Evolutionary conservation across 2,113 vertebrate genomes (phyloP), one percentile per base, ranked within the genome.

Genomic region (Beaufortia kweichowensis): DNA sequence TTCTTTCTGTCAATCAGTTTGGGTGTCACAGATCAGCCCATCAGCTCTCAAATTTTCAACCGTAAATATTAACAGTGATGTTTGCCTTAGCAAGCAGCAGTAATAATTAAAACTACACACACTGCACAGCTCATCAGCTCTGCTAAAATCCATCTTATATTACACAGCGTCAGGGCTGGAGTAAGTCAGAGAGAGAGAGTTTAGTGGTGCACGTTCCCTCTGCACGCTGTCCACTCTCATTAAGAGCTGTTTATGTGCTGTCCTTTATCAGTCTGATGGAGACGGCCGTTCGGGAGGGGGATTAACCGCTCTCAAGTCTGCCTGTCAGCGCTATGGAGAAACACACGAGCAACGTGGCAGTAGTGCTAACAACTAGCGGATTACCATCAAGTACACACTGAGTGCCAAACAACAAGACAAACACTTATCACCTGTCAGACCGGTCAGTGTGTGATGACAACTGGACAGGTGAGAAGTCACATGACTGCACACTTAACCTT

Each of bases 211-310:
- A 48, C 55, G 41, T 48, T 71, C 56, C 60, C 26, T 79, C 50
- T 72, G 79, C 41, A 57, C 28, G 46, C 67, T 70, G 76, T 82
- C 81, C 66, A 68, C 77, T 69, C 77, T 71, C 39, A 69, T 81
- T 76, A 81, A 31, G 60, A 21, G 79, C 79, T 71, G 77, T 60
- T 76, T 79, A 72, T 82, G 77, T 67, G 73, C 77, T 66, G 77
- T 72, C 64, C 61, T 50, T 82, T 75, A 79, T 60, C 68, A 70
- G 65, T 57, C 35, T 46, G 60, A 77, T 43, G 41, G 50, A 81
- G 71, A 50, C 41, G 46, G 74, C 60, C 65, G 31, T 76, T 77
- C 48, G 56, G 66, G 70, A 71, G 26, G 39, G 72, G 81, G 77
- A 82, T 82, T 82, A 82, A 75, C 33, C 62, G 3, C 43, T 48